Evolutionary conservation across 92 coral and sea anemone genomes (phyloP).

Genomic region (Paramuricea clavata): DNA sequence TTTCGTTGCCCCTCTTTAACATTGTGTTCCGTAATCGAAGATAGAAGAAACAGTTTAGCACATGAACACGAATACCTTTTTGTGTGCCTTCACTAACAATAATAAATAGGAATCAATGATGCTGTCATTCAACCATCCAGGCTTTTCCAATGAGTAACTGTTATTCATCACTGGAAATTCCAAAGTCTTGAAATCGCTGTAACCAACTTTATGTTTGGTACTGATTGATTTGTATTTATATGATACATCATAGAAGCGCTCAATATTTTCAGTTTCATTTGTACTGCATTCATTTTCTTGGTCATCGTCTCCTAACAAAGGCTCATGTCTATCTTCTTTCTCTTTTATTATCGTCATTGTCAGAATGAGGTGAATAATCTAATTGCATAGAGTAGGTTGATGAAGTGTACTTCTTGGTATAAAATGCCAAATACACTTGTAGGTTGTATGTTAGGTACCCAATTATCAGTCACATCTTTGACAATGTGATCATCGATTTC

Average conservation of each 20-base stretch:
- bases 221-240: background rate
- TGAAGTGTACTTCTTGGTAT: background rate
- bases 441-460: background rate
- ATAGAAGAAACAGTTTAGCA: background rate
- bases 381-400: background rate
- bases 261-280: background rate
- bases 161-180: slow-evolving; percentile 20
- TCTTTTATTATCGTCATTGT: too few relatives aligned
- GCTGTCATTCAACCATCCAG: slow-evolving; percentile 35
- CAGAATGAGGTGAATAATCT: too few relatives aligned
- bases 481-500: background rate
- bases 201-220: background rate
- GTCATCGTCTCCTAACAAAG: background rate
- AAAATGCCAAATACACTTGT: background rate
- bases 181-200: slow-evolving; percentile 38
- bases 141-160: slow-evolving; percentile 18
- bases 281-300: background rate
- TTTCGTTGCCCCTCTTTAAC: background rate
- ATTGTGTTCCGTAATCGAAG: background rate
- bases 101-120: slow-evolving; percentile 36
- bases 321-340: too few relatives aligned
- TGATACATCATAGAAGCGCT: background rate
- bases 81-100: background rate
- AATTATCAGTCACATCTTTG: background rate
- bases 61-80: background rate